Evolutionary conservation across 1,140 invertebrate species (phyloP).

Genomic region (Caenorhabditis remanei): DNA sequence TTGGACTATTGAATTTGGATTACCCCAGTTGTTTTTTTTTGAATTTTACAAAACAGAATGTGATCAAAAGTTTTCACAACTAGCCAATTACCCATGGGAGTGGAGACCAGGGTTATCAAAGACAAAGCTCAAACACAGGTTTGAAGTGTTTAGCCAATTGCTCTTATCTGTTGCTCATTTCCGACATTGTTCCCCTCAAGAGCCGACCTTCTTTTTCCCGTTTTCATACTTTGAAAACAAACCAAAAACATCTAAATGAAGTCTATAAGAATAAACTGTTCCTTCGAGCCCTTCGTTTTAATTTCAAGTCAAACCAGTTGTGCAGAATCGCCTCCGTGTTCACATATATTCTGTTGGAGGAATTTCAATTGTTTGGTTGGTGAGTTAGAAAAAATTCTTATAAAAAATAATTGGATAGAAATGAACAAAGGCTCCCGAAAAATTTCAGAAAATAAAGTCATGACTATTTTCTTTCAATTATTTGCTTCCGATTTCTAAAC

Average conservation of each 20-base stretch:
- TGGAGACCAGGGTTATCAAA: background rate
- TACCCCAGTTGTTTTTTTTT: too few species aligned
- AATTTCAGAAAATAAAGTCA: background rate
- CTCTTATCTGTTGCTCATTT: background rate
- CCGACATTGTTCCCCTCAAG: conserved; percentile 35
- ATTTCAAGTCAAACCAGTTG: conserved; percentile 32
- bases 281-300: conserved; percentile 20
- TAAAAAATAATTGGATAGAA: too few species aligned
- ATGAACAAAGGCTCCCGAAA: too few species aligned
- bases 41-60: too few species aligned
- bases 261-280: background rate
- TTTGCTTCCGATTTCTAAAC: conserved; percentile 33
- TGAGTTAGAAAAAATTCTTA: background rate
- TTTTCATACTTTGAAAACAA: conserved; percentile 18
- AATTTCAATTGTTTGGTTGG: conserved; percentile 37
- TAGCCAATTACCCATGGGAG: background rate
- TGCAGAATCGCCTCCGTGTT: conserved; percentile 25
- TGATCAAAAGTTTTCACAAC: background rate
- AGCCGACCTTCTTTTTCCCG: background rate
- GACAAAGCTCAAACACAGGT: conserved; percentile 13
- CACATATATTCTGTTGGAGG: conserved; percentile 47
- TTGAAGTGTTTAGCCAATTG: conserved; percentile 53
- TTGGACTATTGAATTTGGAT: too few species aligned
- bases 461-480: background rate
- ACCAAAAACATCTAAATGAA: background rate